A percentile compares a stretch with the other conserved stretches of the same genome.
phyloP scores from a whole-genome alignment of 2,888 invertebrate species.

The Ophioninae sp. region DNA sequence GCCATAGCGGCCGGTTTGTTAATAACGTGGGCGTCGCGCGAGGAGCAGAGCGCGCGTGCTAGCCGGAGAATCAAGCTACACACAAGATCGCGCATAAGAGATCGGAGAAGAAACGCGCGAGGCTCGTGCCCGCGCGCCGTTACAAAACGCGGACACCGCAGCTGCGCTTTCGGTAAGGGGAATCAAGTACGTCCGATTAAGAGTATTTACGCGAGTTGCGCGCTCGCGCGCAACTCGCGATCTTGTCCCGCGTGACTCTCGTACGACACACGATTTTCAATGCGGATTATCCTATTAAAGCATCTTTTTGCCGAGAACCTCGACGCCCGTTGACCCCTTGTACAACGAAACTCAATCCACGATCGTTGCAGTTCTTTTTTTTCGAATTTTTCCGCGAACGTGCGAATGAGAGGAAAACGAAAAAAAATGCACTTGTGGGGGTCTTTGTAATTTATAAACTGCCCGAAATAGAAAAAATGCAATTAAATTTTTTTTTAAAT shows the following conservation, averaged over 20 bases:
- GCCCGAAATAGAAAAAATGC: too few relatives aligned
- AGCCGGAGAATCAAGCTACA: constrained; percentile 8
- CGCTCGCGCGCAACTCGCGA: neutral
- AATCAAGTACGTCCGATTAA: constrained; percentile 62
- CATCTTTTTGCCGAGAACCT: neutral
- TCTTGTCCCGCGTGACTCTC: neutral
- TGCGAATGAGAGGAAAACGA: neutral
- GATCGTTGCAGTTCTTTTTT: neutral
- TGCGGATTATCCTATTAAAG: neutral
- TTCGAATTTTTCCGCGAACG: neutral
- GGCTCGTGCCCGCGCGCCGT: constrained; percentile 56
- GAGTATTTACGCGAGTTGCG: constrained; percentile 43
- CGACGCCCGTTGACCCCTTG: neutral
- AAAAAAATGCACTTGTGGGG: too few relatives aligned
- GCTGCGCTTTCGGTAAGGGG: constrained; percentile 52
- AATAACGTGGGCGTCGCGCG: constrained; percentile 46
- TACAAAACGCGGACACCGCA: constrained; percentile 49
- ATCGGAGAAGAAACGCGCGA: constrained; percentile 48
- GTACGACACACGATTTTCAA: neutral
- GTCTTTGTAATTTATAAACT: too few relatives aligned
- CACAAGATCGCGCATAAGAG: constrained; percentile 31
- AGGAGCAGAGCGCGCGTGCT: constrained; percentile 34
- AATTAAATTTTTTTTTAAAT: too few relatives aligned
- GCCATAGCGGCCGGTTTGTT: constrained; percentile 41
- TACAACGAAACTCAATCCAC: neutral